phyloP scores from a whole-genome alignment of 2,888 invertebrate genomes.

The Emmelina monodactyla region DNA sequence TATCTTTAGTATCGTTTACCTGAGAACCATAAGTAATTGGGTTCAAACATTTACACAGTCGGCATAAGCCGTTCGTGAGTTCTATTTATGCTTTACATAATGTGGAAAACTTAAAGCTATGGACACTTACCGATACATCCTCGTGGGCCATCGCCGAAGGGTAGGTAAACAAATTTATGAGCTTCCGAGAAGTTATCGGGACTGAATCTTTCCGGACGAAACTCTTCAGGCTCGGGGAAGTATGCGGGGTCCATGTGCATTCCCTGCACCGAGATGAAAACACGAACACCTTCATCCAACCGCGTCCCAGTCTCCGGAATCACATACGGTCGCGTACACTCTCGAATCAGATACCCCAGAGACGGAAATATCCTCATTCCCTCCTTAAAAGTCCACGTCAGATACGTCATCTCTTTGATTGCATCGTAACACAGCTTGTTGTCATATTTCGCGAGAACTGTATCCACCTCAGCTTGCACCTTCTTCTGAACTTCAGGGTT shows the following conservation, averaged over 20 bases:
- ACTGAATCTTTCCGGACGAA: constrained; percentile 22
- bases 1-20: too few relatives aligned
- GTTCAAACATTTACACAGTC: too few relatives aligned
- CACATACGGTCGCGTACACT: constrained; percentile 17
- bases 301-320: constrained; percentile 20
- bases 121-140: constrained; percentile 20
- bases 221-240: constrained; percentile 20
- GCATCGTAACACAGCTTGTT: constrained; percentile 24
- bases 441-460: constrained; percentile 19
- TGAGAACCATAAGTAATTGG: too few relatives aligned
- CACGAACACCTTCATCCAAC: constrained; percentile 19
- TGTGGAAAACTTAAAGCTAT: too few relatives aligned
- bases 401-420: constrained; percentile 25
- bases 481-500: constrained; percentile 28
- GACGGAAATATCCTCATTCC: constrained; percentile 21
- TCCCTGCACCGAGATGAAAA: constrained; percentile 21
- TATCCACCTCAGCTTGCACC: constrained; percentile 29
- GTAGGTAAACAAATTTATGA: constrained; percentile 18
- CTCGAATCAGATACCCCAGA: constrained; percentile 16
- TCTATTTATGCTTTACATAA: too few relatives aligned
- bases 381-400: constrained; percentile 26
- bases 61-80: too few relatives aligned
- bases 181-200: constrained; percentile 10
- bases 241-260: constrained; percentile 23
- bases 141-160: constrained; percentile 23